Evolutionary conservation across 1,140 invertebrate species (phyloP), one percentile per base, ranked within the genome.

Genomic region (Stegodyphus dumicola): DNA sequence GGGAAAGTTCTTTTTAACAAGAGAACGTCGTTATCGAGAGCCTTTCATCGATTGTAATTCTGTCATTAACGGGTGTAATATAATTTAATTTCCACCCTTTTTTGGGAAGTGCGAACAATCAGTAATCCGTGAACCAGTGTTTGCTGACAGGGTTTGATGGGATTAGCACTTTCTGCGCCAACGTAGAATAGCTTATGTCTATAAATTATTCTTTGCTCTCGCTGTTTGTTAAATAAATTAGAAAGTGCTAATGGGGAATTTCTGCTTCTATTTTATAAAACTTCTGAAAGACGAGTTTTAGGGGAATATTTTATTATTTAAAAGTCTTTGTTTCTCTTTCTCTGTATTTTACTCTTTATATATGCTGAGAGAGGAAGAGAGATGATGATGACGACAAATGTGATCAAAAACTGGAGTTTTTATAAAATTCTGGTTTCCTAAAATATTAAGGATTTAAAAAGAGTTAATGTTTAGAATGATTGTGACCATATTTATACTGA

Each of bases 61-160:
- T 66, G 52, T 70, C 73, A 60, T 77, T 85, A 85, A 77, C 48
- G 60, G n/a, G 65, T 76, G 74, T 75, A 85, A 76, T 85, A 85
- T 85, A 85, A 85, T 85, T 83, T 64, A 85, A 85, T 85, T 76
- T 75, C 17, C 67, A 60, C 7, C 48, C 48, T 56, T 66, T 60
- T 75, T 75, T 74, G 65, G 54, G n/a, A 33, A n/a, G 69, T 9
- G 54, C 66, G 70, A 75, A 75, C 80, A 83, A 75, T 83, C 80
- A 83, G 80, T 66, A 75, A 83, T 52, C 48, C 71, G 6, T 33
- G 48, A 71, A 18, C 78, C 49, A 75, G 66, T 83, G 71, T 83
- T 83, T 83, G 60, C 80, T 66, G 71, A 75, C 51, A 71, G 60
- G 71, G 17, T 54, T 83, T 81, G 49, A 81, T 81, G 54, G 64